Percentiles rank a stretch among this genome's conserved stretches.
These are phyloP conservation scores for Drosophila paramelanica DNA, from an alignment of 2,888 invertebrate genomes.

Conservation along the genomic window DNA sequence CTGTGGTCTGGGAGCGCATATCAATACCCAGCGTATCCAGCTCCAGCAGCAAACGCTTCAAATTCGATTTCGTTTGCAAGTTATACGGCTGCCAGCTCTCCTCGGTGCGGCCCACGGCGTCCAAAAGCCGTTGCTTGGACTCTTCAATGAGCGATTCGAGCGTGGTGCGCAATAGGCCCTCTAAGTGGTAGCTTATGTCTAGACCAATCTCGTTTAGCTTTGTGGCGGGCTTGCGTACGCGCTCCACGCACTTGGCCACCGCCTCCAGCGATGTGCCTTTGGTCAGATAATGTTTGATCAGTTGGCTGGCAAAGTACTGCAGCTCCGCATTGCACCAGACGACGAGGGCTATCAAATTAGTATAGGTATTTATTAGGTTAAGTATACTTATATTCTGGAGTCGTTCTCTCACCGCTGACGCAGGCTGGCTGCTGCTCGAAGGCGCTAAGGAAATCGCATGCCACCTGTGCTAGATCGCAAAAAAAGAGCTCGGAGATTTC, in stretches of 20 bases:
- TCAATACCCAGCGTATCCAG: slow-evolving; percentile 83
- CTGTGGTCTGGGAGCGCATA: slow-evolving; percentile 83
- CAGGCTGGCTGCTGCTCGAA: slow-evolving; percentile 92
- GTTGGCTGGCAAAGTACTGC: slow-evolving; percentile 91
- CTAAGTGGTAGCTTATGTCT: slow-evolving; percentile 96
- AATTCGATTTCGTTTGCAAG: slow-evolving; percentile 84
- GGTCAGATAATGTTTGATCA: slow-evolving; percentile 94
- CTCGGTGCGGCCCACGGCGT: slow-evolving; percentile 84
- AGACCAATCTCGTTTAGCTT: slow-evolving; percentile 90
- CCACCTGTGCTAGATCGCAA: slow-evolving; percentile 89
- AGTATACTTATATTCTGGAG: too few relatives aligned
- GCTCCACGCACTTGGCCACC: slow-evolving; percentile 93
- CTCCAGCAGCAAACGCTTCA: slow-evolving; percentile 82
- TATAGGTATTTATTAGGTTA: neutral
- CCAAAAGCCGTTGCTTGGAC: slow-evolving; percentile 82
- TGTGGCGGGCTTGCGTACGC: slow-evolving; percentile 87
- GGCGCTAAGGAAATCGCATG: slow-evolving; percentile 91
- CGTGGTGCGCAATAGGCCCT: slow-evolving; percentile 92
- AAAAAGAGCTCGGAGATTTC: slow-evolving; percentile 88
- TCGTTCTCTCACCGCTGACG: slow-evolving; percentile 87
- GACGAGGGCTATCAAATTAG: slow-evolving; percentile 88
- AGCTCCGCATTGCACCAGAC: slow-evolving; percentile 96
- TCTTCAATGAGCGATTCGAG: slow-evolving; percentile 84
- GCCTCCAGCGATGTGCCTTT: slow-evolving; percentile 94
- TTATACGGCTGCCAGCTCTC: slow-evolving; percentile 85